Percentiles rank a stretch among this genome's conserved stretches.
Evolutionary conservation across 1,140 invertebrate species (phyloP).

Genomic region (Drosophila setifemur): DNA sequence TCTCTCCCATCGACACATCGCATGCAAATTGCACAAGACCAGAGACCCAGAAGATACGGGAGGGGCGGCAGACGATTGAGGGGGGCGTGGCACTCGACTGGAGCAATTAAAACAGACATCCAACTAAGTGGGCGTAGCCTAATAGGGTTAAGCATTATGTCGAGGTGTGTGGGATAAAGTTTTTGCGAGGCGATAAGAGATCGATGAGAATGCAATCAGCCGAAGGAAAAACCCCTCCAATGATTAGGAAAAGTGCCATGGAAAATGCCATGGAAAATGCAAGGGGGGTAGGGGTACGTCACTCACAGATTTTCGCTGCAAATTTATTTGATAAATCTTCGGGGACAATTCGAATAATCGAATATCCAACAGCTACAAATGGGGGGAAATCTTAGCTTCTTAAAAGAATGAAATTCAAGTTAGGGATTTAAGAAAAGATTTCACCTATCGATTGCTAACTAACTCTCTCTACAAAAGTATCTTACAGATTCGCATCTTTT

Average conservation of each 20-base stretch:
- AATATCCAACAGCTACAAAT: no score
- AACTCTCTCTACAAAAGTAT: no score
- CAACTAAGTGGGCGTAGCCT: slow-evolving; percentile 17
- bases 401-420: no score
- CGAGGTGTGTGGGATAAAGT: slow-evolving; percentile 41
- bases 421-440: no score
- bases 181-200: slow-evolving; percentile 38
- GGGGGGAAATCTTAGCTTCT: no score
- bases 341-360: no score
- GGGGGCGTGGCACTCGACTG: slow-evolving; percentile 19
- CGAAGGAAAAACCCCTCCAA: not conserved
- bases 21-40: slow-evolving; percentile 39
- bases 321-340: no score
- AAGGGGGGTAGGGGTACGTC: no score
- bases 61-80: not conserved
- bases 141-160: slow-evolving; percentile 57
- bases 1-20: slow-evolving; percentile 44
- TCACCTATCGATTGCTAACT: no score
- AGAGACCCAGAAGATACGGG: not conserved
- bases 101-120: slow-evolving; percentile 63
- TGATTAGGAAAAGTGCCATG: not conserved
- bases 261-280: not conserved
- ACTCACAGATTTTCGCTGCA: not conserved
- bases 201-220: slow-evolving; percentile 37
- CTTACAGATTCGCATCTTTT: not conserved